phyloP scores from a whole-genome alignment of 2,888 invertebrate genomes.

The Anagyrus pseudococci region DNA sequence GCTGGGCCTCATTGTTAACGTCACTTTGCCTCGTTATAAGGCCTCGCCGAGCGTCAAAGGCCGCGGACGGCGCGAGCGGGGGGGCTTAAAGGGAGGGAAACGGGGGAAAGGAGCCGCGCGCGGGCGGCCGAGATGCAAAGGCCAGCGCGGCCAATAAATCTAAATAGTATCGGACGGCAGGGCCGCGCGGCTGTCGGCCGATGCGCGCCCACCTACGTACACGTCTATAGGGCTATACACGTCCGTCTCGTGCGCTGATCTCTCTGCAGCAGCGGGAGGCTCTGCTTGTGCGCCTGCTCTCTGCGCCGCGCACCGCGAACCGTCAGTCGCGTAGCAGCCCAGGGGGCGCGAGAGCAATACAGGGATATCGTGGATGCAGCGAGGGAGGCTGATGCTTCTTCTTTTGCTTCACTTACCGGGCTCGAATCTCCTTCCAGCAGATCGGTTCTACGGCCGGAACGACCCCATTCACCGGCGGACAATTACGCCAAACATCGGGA shows the following conservation, averaged over 20 bases:
- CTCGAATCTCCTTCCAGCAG: constrained; percentile 56
- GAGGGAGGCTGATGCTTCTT: too few relatives aligned
- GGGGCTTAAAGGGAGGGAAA: neutral
- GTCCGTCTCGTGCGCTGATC: neutral
- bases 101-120: neutral
- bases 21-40: constrained; percentile 35
- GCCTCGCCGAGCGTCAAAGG: constrained; percentile 17
- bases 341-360: neutral
- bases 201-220: neutral
- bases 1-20: constrained; percentile 31
- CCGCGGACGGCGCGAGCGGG: neutral
- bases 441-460: constrained; percentile 57
- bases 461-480: constrained; percentile 57
- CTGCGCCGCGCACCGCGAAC: neutral
- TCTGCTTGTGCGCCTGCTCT: neutral
- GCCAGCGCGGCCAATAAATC: constrained; percentile 42
- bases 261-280: neutral
- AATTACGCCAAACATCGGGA: constrained; percentile 57
- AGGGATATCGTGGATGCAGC: neutral
- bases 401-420: constrained; percentile 56
- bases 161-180: constrained; percentile 43
- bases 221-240: neutral
- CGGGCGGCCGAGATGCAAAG: constrained; percentile 9
- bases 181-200: constrained; percentile 37
- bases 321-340: neutral